Percentiles rank a stretch among this genome's conserved stretches.
These are phyloP conservation scores for Coelopa pilipes DNA, from an alignment of 2,888 invertebrate species.

Conservation along the genomic window DNA sequence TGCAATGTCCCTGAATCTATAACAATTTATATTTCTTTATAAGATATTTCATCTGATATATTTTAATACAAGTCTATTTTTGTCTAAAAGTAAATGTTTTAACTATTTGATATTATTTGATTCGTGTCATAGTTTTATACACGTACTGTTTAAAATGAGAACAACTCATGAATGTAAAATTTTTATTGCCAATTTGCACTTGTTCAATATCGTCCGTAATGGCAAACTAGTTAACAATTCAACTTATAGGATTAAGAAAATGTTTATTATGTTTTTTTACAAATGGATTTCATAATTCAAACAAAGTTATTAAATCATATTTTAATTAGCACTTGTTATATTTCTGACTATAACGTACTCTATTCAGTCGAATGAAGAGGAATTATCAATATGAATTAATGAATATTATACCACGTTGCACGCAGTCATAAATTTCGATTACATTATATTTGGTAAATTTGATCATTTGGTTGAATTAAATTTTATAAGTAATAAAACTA, in stretches of 20 bases:
- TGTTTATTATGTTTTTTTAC: conserved; percentile 32
- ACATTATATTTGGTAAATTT: conserved; percentile 35
- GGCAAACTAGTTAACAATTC: not conserved
- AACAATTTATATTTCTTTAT: no score
- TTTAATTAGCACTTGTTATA: conserved; percentile 7
- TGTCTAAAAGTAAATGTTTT: no score
- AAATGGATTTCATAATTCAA: conserved; percentile 27
- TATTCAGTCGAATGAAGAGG: conserved; percentile 31
- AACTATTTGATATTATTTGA: no score
- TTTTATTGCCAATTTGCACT: no score
- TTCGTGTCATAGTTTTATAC: no score
- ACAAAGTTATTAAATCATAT: conserved; percentile 24
- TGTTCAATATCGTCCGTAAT: no score
- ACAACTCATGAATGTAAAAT: no score
- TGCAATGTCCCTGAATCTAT: no score
- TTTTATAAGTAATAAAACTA: conserved; percentile 29
- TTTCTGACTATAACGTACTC: conserved; percentile 20
- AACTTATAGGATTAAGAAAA: conserved; percentile 8
- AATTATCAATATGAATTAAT: conserved; percentile 18
- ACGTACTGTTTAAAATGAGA: no score
- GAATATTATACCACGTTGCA: conserved; percentile 27
- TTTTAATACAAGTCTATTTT: no score
- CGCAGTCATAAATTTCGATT: conserved; percentile 17
- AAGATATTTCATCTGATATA: no score
- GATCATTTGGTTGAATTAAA: conserved; percentile 31